Conservation (phyloP, 2,113 vertebrate species). For the Percopsis transmontana region DNA sequence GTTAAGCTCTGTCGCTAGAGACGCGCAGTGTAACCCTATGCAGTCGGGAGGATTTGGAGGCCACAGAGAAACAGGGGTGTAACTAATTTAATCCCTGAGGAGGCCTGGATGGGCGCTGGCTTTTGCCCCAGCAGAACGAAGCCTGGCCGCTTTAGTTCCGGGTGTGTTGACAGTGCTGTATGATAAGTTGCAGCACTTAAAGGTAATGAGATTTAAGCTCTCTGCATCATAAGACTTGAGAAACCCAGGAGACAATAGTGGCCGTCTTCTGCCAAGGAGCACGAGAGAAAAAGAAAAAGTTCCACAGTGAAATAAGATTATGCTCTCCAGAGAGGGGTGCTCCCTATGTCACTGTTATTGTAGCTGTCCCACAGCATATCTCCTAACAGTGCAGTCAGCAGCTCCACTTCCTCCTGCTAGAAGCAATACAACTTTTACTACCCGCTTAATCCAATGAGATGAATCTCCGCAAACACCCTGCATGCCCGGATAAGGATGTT, state of each 20-base stretch:
- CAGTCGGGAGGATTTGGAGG: conserved; percentile 42
- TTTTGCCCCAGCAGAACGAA: conserved; percentile 56
- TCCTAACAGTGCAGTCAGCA: conserved; percentile 18
- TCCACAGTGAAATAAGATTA: conserved; percentile 59
- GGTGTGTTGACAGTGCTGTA: conserved; percentile 13
- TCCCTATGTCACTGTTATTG: conserved; percentile 53
- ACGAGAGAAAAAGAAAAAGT: conserved; percentile 55
- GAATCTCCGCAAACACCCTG: conserved; percentile 36
- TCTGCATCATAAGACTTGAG: conserved; percentile 50
- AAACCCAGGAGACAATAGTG: conserved; percentile 51
- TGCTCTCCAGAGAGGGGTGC: conserved; percentile 42
- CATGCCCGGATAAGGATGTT: conserved; percentile 36
- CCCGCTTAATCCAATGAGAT: conserved; percentile 44
- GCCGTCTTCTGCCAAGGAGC: conserved; percentile 42
- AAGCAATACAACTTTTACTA: conserved; percentile 40
- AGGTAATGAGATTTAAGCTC: conserved; percentile 65
- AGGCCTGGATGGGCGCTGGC: conserved; percentile 53
- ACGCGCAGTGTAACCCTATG: conserved; percentile 56
- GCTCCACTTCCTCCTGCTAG: conserved; percentile 25
- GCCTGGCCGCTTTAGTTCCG: conserved; percentile 51
- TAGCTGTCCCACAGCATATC: conserved; percentile 41
- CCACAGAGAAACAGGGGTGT: conserved; percentile 46
- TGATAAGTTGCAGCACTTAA: conserved; percentile 58
- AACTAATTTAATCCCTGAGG: conserved; percentile 75
- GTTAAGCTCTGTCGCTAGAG: conserved; percentile 67